Evolutionary conservation across 1,140 invertebrate genomes (phyloP).

Genomic region (Lepidurus couesii): DNA sequence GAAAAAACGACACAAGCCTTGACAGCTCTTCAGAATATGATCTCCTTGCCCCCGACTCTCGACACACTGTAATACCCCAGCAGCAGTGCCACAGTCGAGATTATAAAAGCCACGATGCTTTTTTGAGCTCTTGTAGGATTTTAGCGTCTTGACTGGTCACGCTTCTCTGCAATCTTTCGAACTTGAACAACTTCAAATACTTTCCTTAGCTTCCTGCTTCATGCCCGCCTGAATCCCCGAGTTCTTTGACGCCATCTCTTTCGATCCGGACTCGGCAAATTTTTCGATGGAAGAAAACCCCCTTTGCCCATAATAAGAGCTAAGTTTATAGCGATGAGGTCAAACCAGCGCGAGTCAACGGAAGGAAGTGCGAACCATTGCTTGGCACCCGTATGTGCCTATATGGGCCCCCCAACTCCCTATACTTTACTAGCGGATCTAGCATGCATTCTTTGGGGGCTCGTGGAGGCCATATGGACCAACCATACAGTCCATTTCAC

Average conservation of each 20-base stretch:
- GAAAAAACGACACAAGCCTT: background rate
- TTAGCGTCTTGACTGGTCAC: background rate
- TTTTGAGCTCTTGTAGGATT: background rate
- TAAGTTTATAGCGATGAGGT: conserved; percentile 19
- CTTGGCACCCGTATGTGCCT: conserved; percentile 3
- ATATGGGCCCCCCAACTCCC: background rate
- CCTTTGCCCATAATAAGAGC: conserved; percentile 7
- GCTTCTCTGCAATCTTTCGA: background rate
- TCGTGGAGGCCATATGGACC: conserved; percentile 17
- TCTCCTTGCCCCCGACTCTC: background rate
- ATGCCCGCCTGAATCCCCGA: background rate
- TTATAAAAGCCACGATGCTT: background rate
- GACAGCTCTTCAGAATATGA: conserved; percentile 3
- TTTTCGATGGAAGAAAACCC: background rate
- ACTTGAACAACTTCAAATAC: background rate
- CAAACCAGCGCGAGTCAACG: background rate
- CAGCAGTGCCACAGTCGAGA: background rate
- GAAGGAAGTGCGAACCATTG: conserved; percentile 21
- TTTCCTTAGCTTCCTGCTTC: background rate
- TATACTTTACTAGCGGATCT: background rate
- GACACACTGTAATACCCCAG: background rate
- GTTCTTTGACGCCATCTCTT: background rate
- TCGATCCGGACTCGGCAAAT: background rate
- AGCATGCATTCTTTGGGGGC: background rate
- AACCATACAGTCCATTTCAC: conserved; percentile 17